A percentile compares a stretch with the other conserved stretches of the same genome.
phyloP scores from a whole-genome alignment of 2,113 vertebrate genomes.

The Mesocricetus auratus region DNA sequence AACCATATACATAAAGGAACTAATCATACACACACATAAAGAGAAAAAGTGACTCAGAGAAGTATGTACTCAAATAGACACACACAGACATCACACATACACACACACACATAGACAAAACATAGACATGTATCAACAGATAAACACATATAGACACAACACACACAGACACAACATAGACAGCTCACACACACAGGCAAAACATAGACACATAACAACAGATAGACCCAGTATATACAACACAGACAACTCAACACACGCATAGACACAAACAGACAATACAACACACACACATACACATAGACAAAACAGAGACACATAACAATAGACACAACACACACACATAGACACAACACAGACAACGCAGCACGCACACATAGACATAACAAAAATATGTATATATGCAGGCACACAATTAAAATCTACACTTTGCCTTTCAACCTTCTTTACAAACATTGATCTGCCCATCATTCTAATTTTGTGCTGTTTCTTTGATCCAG shows the following conservation, averaged over 20 bases:
- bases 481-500: constrained; percentile 35
- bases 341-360: not conserved
- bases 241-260: not conserved
- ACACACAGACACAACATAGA: not conserved
- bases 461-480: not conserved
- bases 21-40: not conserved
- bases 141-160: not conserved
- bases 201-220: not conserved
- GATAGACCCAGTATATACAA: not conserved
- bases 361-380: not conserved
- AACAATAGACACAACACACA: not conserved
- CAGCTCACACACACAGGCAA: not conserved
- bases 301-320: not conserved
- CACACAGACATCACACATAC: not conserved
- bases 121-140: not conserved
- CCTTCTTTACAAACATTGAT: not conserved
- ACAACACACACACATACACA: not conserved
- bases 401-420: not conserved
- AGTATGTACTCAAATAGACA: not conserved
- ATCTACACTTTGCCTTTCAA: not conserved
- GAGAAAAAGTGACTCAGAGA: not conserved
- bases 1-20: not conserved
- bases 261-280: not conserved
- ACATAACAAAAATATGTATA: no score
- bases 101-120: not conserved